Evolutionary conservation across 2,113 vertebrate species (phyloP).

Genomic region (Origma solitaria): DNA sequence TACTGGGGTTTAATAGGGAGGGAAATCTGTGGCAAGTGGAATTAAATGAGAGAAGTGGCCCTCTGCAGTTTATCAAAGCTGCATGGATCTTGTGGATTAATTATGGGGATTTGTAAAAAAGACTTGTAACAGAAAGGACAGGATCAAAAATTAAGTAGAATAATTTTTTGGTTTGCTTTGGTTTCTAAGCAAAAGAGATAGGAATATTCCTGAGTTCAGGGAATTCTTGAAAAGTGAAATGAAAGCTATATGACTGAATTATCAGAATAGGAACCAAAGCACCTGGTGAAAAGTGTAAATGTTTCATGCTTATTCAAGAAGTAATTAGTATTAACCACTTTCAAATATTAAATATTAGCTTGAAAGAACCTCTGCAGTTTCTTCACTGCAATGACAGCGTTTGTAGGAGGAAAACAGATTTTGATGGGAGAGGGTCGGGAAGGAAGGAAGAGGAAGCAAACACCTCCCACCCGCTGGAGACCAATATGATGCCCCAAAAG

Average conservation of each 20-base stretch:
- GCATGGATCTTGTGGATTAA: not conserved
- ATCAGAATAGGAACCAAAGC: not conserved
- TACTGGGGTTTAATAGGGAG: not conserved
- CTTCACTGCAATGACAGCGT: not conserved
- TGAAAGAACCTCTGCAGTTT: not conserved
- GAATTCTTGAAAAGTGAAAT: not conserved
- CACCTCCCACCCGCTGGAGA: not conserved
- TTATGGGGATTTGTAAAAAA: not conserved
- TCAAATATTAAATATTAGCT: not conserved
- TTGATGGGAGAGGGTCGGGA: not conserved
- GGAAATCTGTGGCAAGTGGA: not conserved
- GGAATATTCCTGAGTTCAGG: not conserved
- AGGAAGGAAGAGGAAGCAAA: not conserved
- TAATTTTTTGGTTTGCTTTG: not conserved
- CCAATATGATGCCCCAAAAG: not conserved
- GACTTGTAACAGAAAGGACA: not conserved
- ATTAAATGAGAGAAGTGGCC: not conserved
- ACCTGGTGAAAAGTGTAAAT: not conserved
- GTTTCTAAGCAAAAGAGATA: not conserved
- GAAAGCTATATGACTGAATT: not conserved
- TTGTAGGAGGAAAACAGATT: not conserved
- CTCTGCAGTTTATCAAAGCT: not conserved
- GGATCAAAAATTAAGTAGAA: not conserved
- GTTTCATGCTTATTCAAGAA: not conserved
- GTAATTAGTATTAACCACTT: not conserved